Conservation (phyloP, 2,888 invertebrate species). For the Allygus modestus region DNA sequence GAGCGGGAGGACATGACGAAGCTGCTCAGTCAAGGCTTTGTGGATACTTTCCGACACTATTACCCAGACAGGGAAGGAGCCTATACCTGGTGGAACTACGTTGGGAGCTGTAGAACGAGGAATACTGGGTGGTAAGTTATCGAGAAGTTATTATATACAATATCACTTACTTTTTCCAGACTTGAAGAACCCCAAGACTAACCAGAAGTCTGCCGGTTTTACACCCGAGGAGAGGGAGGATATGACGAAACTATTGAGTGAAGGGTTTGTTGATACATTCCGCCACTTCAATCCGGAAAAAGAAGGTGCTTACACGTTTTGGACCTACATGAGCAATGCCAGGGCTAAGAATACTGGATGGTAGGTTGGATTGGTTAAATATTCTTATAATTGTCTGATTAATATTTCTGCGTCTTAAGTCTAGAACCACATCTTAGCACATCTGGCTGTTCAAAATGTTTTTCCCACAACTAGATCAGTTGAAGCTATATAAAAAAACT, state of each 20-base stretch:
- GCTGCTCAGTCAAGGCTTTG: slow-evolving; percentile 87
- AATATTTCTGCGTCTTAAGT: background rate
- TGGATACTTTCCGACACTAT: slow-evolving; percentile 92
- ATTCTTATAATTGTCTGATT: background rate
- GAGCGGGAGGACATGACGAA: slow-evolving; percentile 95
- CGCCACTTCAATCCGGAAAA: slow-evolving; percentile 91
- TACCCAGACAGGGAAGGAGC: slow-evolving; percentile 90
- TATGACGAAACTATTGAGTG: slow-evolving; percentile 88
- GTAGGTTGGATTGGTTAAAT: slow-evolving; percentile 76
- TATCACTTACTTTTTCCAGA: slow-evolving; percentile 78
- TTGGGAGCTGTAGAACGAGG: slow-evolving; percentile 89
- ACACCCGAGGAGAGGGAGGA: slow-evolving; percentile 96
- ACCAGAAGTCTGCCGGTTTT: slow-evolving; percentile 96
- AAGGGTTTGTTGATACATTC: slow-evolving; percentile 93
- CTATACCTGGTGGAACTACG: slow-evolving; percentile 98
- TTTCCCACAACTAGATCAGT: too few relatives aligned
- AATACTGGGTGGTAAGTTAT: slow-evolving; percentile 94
- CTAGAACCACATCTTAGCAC: too few relatives aligned
- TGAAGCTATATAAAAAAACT: too few relatives aligned
- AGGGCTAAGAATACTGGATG: slow-evolving; percentile 96
- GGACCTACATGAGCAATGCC: slow-evolving; percentile 95
- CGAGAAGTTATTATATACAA: slow-evolving; percentile 11
- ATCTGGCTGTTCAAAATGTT: too few relatives aligned
- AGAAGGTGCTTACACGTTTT: slow-evolving; percentile 92
- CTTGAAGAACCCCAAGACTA: slow-evolving; percentile 95